Base-by-base conservation (phyloP, 2,888 invertebrate species). In the Cheilosia vernalis region DNA sequence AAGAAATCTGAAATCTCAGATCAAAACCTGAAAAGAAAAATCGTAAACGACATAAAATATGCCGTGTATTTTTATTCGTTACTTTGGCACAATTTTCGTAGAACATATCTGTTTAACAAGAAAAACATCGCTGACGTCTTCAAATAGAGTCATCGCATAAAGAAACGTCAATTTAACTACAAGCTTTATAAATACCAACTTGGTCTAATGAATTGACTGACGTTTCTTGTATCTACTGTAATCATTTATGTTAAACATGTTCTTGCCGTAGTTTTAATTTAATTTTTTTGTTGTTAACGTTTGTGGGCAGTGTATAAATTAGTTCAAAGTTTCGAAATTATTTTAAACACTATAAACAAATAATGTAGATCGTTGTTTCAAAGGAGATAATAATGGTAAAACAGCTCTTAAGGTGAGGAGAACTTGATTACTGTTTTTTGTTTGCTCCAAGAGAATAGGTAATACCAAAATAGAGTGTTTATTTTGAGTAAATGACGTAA, bases 401-500 rank as follows among this genome's bases (percentile, higher is more conserved):
- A 72, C 66, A 85, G 76, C 81, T 85, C 49, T 27, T 85, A 56
- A 85, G 85, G 85, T 81, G 42, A 58, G 66, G 49, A 73, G 44
- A 24, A 42, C 44, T 30, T 49, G 24, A 10, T n/a, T 37, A 15
- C 24, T 64, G 42, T 63, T 64, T 42, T 58, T 40, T 72, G 21
- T 17, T 64, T 55, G 4, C 30, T 30, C 40, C 24, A 56, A 51
- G 42, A 24, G 56, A 21, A 30, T 33, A 42, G 51, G 67, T 84
- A 67, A 73, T 55, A 42, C 53, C 9, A 60, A 17, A 47, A 66
- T 67, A 33, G 37, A 49, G 21, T 61, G 21, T 78, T 83, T 83
- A 83, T 78, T 78, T 77, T 72, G 49, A 67, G 72, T 60, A 44
- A 72, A 78, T 83, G 82, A 83, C 82, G 82, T 80, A 80, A 80